These are phyloP conservation scores for Peromyscus californicus DNA, from an alignment of 2,113 vertebrate species.

Conservation along the genomic window DNA sequence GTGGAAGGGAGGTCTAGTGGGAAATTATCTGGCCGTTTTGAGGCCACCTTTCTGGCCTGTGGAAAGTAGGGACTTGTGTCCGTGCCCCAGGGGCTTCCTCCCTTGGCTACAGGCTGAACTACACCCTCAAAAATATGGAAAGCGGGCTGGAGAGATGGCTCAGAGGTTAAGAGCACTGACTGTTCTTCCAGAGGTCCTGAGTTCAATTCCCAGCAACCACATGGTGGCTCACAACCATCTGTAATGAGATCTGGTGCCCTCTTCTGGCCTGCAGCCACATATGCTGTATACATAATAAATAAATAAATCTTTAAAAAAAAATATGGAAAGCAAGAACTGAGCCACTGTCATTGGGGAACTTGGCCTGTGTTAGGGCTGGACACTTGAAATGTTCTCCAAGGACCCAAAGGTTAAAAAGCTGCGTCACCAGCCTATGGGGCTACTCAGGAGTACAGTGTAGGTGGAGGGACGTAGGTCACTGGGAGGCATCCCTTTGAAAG, in stretches of 20 bases:
- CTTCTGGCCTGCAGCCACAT: no score
- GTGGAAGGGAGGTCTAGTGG: not conserved
- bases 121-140: not conserved
- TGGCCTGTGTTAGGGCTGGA: not conserved
- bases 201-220: no score
- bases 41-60: slow-evolving; percentile 43
- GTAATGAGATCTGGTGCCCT: no score
- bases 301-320: no score
- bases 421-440: no score
- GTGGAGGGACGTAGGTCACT: not conserved
- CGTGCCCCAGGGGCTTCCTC: not conserved
- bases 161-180: no score
- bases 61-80: not conserved
- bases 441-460: not conserved
- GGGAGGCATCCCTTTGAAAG: not conserved
- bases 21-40: not conserved
- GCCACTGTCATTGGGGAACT: not conserved
- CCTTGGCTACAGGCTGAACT: not conserved
- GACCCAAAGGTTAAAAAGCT: not conserved
- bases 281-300: no score
- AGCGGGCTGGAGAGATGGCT: no score
- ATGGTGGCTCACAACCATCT: no score
- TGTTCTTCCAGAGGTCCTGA: no score
- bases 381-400: not conserved
- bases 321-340: not conserved